These are phyloP conservation scores for Coenobita brevimanus DNA, from an alignment of 1,140 invertebrate species.

Conservation along the genomic window DNA sequence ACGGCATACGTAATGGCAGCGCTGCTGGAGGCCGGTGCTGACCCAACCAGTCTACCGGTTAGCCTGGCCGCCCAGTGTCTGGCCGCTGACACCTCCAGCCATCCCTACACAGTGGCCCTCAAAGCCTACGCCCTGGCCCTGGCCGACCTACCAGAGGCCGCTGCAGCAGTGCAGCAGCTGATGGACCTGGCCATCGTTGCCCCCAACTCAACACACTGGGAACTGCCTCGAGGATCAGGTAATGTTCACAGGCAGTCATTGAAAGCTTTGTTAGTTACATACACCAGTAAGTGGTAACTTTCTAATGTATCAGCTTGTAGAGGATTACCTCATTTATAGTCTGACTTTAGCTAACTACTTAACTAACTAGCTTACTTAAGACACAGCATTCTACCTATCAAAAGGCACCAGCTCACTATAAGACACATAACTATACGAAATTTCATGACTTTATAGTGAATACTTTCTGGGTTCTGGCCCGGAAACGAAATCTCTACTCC, in stretches of 20 bases:
- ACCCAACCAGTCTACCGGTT: background rate
- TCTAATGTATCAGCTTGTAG: too few relatives aligned
- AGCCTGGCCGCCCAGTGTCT: background rate
- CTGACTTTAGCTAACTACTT: too few relatives aligned
- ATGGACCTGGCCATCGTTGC: background rate
- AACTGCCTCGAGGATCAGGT: background rate
- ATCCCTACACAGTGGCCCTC: constrained; percentile 72
- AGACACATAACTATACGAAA: too few relatives aligned
- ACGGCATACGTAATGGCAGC: constrained; percentile 5
- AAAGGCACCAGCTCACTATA: too few relatives aligned
- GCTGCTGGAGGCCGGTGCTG: background rate
- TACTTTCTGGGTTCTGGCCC: too few relatives aligned
- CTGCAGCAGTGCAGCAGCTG: constrained; percentile 76
- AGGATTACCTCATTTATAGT: too few relatives aligned
- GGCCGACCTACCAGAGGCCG: constrained; percentile 81
- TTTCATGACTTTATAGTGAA: too few relatives aligned
- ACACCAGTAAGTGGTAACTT: too few relatives aligned
- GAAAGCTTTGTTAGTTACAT: background rate
- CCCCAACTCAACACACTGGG: constrained; percentile 32
- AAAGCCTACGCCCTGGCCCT: constrained; percentile 84
- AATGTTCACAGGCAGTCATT: background rate
- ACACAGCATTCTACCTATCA: too few relatives aligned
- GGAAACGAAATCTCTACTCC: too few relatives aligned
- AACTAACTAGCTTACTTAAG: too few relatives aligned
- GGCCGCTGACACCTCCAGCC: background rate